Base-by-base conservation (phyloP, 2,113 vertebrate species). In the Notiomystis cincta region DNA sequence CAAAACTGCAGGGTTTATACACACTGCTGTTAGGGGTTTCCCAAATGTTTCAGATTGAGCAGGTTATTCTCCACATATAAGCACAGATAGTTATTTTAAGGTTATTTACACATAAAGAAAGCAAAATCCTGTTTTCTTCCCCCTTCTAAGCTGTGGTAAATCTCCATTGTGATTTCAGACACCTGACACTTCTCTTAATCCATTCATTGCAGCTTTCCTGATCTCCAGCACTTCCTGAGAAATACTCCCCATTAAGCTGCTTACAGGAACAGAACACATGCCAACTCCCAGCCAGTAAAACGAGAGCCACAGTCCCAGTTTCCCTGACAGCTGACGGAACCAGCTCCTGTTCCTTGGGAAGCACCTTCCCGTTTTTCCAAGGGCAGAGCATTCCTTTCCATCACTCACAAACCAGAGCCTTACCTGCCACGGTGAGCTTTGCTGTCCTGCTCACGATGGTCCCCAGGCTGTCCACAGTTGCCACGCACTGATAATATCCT, bases 401-500 rank as follows among this genome's bases (percentile, higher is more conserved):
- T 23, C 25, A 0, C 33, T 9, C 15, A 4, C 25, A 42, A 19
- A 19, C 1, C 44, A 15, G 54, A 80, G 67, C 95, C 97, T 93
- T 94, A 99, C 99, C 99, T 97, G 99, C 99, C 70, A 99, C 98
- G 0, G 97, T 98, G 92, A 99, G 99, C 69, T 98, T 99, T 0
- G 99, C 99, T 3, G 99, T 99, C 87, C 98, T 98, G 97, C 99
- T 99, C 70, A 99, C 98, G 53, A 99, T 99, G 95, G 98, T 99
- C 13, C 99, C 99, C 91, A 99, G 98, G 96, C 96, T 99, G 62
- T 99, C 99, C 79, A 99, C 98, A 3, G 99, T 99, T 37, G 99
- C 99, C 57, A 99, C 99, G 11, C 99, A 99, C 82, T 99, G 99
- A 42, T 99, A 99, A 86, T 98, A 98, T 23, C 99, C 99, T 94